Percentiles rank a stretch among this genome's conserved stretches.
phyloP scores from a whole-genome alignment of 2,797 vertebrate genomes.

The Euphonia xanthogaster region DNA sequence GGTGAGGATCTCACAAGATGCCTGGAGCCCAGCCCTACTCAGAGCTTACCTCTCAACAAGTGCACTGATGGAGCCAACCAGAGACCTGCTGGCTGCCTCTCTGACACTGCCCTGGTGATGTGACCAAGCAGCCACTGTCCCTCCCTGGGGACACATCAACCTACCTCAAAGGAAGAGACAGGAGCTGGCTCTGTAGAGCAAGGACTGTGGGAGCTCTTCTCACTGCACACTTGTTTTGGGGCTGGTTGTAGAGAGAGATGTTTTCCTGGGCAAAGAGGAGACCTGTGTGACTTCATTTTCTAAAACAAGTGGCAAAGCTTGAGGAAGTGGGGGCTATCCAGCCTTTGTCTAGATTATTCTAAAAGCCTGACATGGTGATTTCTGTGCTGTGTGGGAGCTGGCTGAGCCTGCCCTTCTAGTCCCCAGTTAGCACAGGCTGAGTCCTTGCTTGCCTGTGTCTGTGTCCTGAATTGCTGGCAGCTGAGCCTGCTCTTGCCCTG shows the following conservation, averaged over 20 bases:
- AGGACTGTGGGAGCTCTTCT: not conserved
- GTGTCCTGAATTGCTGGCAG: not conserved
- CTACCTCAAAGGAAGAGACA: slow-evolving; percentile 65
- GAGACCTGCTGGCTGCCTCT: slow-evolving; percentile 26
- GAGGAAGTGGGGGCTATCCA: not conserved
- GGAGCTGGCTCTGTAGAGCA: not conserved
- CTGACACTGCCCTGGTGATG: slow-evolving; percentile 42
- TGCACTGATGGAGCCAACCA: slow-evolving; percentile 34
- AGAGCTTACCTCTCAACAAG: slow-evolving; percentile 60
- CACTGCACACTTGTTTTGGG: not conserved
- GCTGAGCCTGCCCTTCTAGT: not conserved
- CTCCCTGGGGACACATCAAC: not conserved
- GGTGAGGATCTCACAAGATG: slow-evolving; percentile 11
- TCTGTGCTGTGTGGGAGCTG: not conserved
- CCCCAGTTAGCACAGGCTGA: not conserved
- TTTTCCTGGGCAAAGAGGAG: not conserved
- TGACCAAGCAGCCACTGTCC: not conserved
- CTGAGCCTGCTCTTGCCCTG: not conserved
- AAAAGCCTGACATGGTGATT: not conserved
- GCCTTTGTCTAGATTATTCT: not conserved
- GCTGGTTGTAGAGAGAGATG: not conserved
- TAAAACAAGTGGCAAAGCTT: not conserved
- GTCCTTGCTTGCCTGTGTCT: rapidly evolving
- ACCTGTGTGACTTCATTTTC: not conserved
- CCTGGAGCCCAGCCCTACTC: slow-evolving; percentile 40